These are phyloP conservation scores for Ptychobarbus kaznakovi DNA, from an alignment of 2,797 vertebrate species.

Conservation along the genomic window DNA sequence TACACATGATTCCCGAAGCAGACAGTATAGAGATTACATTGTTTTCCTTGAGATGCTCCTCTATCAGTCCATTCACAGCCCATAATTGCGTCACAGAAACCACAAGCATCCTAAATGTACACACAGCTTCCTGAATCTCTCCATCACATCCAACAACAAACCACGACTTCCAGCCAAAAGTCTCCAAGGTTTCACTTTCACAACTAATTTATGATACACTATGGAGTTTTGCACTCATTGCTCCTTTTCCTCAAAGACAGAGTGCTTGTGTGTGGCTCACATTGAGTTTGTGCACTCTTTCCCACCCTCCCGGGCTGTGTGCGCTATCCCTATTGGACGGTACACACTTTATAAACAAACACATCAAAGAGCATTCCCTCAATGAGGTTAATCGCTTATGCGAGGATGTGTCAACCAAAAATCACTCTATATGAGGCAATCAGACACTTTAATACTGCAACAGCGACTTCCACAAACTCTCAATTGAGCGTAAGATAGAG, in stretches of 20 bases:
- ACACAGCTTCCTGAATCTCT: slow-evolving; percentile 7
- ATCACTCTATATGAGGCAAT: slow-evolving; percentile 32
- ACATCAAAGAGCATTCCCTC: slow-evolving; percentile 39
- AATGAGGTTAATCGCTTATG: slow-evolving; percentile 51
- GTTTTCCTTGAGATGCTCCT: slow-evolving; percentile 24
- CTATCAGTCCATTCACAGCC: slow-evolving; percentile 40
- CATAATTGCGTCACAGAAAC: slow-evolving; percentile 34
- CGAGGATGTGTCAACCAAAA: slow-evolving; percentile 27
- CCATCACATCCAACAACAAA: slow-evolving; percentile 25
- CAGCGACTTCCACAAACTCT: neutral
- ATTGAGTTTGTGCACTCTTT: neutral
- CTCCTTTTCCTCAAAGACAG: slow-evolving; percentile 20
- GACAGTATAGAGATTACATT: slow-evolving; percentile 24
- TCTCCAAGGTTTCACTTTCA: slow-evolving; percentile 12
- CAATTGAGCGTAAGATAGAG: slow-evolving; percentile 2
- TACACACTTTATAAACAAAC: slow-evolving; percentile 34
- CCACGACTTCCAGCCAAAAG: slow-evolving; percentile 11
- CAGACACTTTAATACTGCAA: slow-evolving; percentile 37
- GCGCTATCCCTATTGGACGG: neutral
- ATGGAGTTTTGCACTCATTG: neutral
- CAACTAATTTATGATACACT: slow-evolving; percentile 4
- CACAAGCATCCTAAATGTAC: slow-evolving; percentile 42
- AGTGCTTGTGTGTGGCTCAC: neutral
- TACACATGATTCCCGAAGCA: neutral
- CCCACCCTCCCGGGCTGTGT: neutral